Percentiles rank a stretch among this genome's conserved stretches.
Conservation (phyloP, 2,113 vertebrate species). For the Nestor notabilis region DNA sequence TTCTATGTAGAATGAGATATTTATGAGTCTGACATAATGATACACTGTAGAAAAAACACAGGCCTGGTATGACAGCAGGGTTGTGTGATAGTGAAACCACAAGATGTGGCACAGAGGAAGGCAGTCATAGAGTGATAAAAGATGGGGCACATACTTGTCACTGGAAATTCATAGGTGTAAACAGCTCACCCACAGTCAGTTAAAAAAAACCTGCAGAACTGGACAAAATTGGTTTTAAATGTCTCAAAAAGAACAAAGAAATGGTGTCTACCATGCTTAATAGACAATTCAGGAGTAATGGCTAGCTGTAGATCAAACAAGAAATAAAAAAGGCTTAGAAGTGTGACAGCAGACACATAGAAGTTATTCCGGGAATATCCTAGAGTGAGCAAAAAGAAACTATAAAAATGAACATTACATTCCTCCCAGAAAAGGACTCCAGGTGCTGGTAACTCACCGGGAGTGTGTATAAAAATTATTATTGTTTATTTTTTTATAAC, state of each 20-base stretch:
- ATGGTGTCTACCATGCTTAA: neutral
- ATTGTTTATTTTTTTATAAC: neutral
- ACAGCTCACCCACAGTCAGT: neutral
- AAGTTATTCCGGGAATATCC: neutral
- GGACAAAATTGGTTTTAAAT: neutral
- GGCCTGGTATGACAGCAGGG: neutral
- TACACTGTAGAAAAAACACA: neutral
- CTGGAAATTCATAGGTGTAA: neutral
- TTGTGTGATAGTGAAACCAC: neutral
- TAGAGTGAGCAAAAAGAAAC: neutral
- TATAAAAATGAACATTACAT: neutral
- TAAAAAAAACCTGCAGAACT: neutral
- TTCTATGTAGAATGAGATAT: neutral
- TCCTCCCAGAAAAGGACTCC: neutral
- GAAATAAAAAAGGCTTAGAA: neutral
- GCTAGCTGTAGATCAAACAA: neutral
- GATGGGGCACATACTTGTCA: rapidly evolving
- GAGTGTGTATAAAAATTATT: neutral
- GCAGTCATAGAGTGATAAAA: neutral
- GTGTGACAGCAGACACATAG: neutral
- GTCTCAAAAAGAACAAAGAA: neutral
- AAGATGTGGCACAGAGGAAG: neutral
- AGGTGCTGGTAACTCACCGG: neutral
- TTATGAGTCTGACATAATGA: neutral
- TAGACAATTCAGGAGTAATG: neutral